Evolutionary conservation across 1,140 invertebrate species (phyloP).

Genomic region (Drosophila sp.): DNA sequence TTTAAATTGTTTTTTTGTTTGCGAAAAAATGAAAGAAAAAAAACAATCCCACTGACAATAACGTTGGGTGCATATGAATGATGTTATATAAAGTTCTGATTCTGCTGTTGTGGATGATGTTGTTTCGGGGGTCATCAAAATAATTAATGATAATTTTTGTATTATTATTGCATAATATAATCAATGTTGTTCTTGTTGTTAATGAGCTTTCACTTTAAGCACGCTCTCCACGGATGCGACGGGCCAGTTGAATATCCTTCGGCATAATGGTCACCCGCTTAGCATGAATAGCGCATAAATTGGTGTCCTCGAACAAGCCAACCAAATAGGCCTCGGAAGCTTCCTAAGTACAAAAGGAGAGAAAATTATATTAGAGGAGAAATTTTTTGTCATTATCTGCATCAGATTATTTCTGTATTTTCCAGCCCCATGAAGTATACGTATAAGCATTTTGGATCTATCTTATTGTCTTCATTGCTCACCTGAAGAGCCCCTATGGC

Average conservation of each 20-base stretch:
- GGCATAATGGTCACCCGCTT: conserved; percentile 97
- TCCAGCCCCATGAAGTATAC: too few relatives aligned
- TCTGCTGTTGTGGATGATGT: neutral
- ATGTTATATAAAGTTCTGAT: neutral
- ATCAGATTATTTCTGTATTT: too few relatives aligned
- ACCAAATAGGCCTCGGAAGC: conserved; percentile 94
- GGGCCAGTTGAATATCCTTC: conserved; percentile 94
- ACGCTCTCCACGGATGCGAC: conserved; percentile 90
- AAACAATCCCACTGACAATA: neutral
- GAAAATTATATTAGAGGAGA: neutral
- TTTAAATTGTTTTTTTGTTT: neutral
- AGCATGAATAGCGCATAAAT: conserved; percentile 94
- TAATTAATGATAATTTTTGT: conserved; percentile 15
- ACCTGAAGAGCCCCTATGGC: conserved; percentile 90
- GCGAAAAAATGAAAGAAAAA: neutral
- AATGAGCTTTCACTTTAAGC: conserved; percentile 84
- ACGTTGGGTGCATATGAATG: conserved; percentile 1
- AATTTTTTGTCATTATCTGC: neutral
- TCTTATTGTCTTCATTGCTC: conserved; percentile 9
- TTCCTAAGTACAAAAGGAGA: conserved; percentile 84
- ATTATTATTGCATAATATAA: conserved; percentile 20
- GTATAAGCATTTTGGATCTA: too few relatives aligned
- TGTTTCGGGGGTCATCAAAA: neutral
- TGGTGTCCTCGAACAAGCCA: conserved; percentile 92
- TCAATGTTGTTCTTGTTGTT: conserved; percentile 1